These are phyloP conservation scores for Nesogale talazaci DNA, from an alignment of 2,113 vertebrate genomes.

Conservation along the genomic window DNA sequence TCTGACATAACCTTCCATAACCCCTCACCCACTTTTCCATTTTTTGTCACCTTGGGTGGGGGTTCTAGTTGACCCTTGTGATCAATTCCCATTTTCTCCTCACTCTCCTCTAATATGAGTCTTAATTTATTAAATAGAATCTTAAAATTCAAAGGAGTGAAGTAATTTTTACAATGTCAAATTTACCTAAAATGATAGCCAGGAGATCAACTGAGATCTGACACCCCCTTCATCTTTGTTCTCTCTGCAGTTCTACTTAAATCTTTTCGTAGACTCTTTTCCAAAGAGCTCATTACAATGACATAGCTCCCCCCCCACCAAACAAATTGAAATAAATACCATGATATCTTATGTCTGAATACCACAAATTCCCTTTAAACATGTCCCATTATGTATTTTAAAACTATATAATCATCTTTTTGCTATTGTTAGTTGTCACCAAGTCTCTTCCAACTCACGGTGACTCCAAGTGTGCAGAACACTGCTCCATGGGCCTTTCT, in stretches of 20 bases:
- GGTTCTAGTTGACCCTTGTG: too few relatives aligned
- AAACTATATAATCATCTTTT: neutral
- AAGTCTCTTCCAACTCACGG: neutral
- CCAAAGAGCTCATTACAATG: neutral
- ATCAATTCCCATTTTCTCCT: too few relatives aligned
- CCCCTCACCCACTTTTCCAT: too few relatives aligned
- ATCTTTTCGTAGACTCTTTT: neutral
- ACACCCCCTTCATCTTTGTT: neutral
- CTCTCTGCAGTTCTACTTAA: neutral
- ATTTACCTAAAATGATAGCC: neutral
- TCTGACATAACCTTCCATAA: too few relatives aligned
- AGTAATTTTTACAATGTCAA: slow-evolving; percentile 41
- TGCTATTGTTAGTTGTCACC: neutral
- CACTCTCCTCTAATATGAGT: slow-evolving; percentile 41
- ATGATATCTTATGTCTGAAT: slow-evolving; percentile 25
- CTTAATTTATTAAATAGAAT: neutral
- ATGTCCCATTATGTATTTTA: neutral
- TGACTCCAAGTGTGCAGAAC: neutral
- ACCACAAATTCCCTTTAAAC: neutral
- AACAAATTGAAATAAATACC: slow-evolving; percentile 17
- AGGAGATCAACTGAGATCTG: neutral
- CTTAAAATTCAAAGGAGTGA: neutral
- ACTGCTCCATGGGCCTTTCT: neutral
- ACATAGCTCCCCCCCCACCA: neutral
- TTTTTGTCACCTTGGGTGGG: too few relatives aligned